Evolutionary conservation across 2,888 invertebrate species (phyloP), one percentile per base, ranked within the genome.

Genomic region (Polymixis flavicincta): DNA sequence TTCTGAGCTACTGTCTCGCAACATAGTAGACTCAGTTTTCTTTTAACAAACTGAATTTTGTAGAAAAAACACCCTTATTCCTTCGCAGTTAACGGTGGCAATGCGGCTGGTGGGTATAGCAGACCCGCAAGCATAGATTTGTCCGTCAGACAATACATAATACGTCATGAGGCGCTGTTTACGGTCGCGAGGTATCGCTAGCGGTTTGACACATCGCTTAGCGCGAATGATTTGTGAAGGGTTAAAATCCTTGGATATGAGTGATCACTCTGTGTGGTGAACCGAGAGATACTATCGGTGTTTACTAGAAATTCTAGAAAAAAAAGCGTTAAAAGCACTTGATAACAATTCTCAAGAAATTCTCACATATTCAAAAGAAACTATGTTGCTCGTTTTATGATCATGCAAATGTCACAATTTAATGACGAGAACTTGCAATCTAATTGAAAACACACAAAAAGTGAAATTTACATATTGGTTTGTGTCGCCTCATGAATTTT

Each of bases 1-100:
- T 89, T 88, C 75, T 91, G 89, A 87, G 95, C 95, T 95, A 95
- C 95, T 92, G 95, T 94, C 91, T 91, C 92, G 94, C 96, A 94
- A 96, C 95, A 93, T 93, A 94, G 95, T 95, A 92, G 87, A 74
- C 77, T 19, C 50, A 50, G 32, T 68, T 55, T 83, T 66, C 83
- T 14, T 67, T 19, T 70, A 14, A 45, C 28, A 57, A 68, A 78
- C 64, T 17, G 32, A 52, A 64, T 22, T 11, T 45, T 66, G 54
- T 19, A 19, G 67, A 22, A 88, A 68, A 82, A n/a, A 81, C 67
- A 68, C 78, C 90, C 85, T 89, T 93, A 88, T 76, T 13, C 8
- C 67, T 19, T 61, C 5, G 25, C 5, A 17, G 28, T 73, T 90
- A 91, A 91, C 89, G 77, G 78, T 80, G 66, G 1, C 28, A 71